Evolutionary conservation across 2,797 vertebrate species (phyloP).

Genomic region (Pogonophryne albipinna): DNA sequence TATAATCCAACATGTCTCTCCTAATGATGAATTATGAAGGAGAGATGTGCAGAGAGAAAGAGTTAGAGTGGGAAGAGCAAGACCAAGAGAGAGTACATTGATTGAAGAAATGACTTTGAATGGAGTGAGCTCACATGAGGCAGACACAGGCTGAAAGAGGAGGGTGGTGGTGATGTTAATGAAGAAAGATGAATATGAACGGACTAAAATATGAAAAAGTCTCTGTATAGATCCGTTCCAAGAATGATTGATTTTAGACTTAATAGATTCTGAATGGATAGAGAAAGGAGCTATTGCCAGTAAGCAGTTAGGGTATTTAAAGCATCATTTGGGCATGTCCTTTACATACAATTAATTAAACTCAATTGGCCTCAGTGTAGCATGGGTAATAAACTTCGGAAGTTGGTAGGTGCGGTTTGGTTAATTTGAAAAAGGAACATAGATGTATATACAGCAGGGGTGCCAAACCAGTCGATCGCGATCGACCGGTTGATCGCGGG

Average conservation of each 20-base stretch:
- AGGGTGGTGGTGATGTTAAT: background rate
- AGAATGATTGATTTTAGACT: constrained; percentile 8
- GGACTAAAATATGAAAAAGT: background rate
- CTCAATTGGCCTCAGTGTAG: background rate
- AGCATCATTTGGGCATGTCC: background rate
- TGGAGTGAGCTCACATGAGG: constrained; percentile 1
- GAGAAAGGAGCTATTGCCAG: background rate
- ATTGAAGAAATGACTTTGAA: constrained; percentile 8
- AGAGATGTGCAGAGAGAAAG: constrained; percentile 8
- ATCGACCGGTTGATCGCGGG: too few relatives aligned
- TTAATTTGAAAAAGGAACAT: background rate
- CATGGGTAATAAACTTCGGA: background rate
- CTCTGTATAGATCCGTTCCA: background rate
- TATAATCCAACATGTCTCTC: constrained; percentile 15
- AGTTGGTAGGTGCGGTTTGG: constrained; percentile 2
- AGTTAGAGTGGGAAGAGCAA: constrained; percentile 4
- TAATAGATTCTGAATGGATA: constrained; percentile 1
- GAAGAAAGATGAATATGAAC: background rate
- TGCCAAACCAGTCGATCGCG: too few relatives aligned
- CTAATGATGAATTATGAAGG: constrained; percentile 41
- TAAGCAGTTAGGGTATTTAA: constrained; percentile 13
- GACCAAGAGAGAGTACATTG: background rate
- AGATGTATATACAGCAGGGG: too few relatives aligned
- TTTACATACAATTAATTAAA: constrained; percentile 6
- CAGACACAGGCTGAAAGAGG: background rate